A percentile compares a stretch with the other conserved stretches of the same genome.
phyloP scores from a whole-genome alignment of 1,140 invertebrate species.

The Brachionus manjavacas region DNA sequence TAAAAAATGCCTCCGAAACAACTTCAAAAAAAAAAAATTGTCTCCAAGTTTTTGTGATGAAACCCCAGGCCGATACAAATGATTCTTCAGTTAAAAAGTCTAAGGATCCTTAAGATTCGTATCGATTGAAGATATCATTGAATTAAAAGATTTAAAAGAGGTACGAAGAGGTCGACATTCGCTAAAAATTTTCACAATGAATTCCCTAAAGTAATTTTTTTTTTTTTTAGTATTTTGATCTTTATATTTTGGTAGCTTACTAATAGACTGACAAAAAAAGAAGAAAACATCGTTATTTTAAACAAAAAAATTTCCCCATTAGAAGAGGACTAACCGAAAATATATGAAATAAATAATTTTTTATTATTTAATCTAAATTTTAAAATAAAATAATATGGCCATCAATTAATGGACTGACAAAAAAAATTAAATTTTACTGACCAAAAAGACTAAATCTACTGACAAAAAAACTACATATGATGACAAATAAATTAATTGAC shows the following conservation, averaged over 20 bases:
- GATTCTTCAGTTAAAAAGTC: not conserved
- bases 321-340: not conserved
- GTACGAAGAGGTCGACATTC: not conserved
- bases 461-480: no score
- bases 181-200: not conserved
- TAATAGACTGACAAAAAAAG: not conserved
- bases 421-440: no score
- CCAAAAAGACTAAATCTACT: no score
- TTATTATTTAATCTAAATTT: not conserved
- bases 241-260: not conserved
- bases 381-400: not conserved
- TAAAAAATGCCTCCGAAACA: not conserved
- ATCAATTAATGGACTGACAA: no score
- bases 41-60: conserved; percentile 14
- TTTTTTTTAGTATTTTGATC: not conserved
- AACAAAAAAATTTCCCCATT: not conserved
- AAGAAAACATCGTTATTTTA: not conserved
- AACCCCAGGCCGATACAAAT: not conserved
- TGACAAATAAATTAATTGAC: no score
- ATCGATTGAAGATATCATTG: not conserved
- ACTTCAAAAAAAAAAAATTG: not conserved
- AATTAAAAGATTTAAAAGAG: not conserved
- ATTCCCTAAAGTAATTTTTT: not conserved
- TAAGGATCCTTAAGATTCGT: not conserved
- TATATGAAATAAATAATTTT: not conserved